Conservation (phyloP, 2,888 invertebrate species). For the Eupithecia dodoneata region DNA sequence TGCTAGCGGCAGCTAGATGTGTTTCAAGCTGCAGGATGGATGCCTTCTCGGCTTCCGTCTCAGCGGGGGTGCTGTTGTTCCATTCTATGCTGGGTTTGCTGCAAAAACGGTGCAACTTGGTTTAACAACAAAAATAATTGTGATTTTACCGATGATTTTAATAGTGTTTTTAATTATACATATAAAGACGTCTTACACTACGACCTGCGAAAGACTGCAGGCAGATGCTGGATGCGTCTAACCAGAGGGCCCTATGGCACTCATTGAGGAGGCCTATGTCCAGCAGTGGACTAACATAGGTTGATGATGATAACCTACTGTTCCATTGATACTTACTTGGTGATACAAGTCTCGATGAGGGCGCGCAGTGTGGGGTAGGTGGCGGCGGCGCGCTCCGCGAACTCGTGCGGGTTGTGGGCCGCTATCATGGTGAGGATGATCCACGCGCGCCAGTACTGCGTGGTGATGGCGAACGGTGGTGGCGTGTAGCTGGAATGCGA, state of each 20-base stretch:
- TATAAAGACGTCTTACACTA: too few relatives aligned
- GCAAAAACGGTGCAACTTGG: slow-evolving; percentile 7
- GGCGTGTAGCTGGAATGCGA: slow-evolving; percentile 86
- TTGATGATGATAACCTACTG: too few relatives aligned
- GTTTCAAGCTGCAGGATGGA: slow-evolving; percentile 90
- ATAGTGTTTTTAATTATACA: too few relatives aligned
- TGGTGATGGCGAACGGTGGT: slow-evolving; percentile 95
- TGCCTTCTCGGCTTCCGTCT: slow-evolving; percentile 72
- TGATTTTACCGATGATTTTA: too few relatives aligned
- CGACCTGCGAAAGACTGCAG: too few relatives aligned
- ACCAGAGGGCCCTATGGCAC: too few relatives aligned
- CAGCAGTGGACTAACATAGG: too few relatives aligned
- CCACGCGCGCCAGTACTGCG: slow-evolving; percentile 98
- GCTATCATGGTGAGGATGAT: slow-evolving; percentile 90
- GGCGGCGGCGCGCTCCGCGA: slow-evolving; percentile 94
- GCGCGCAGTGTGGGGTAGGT: slow-evolving; percentile 95
- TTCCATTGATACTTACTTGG: slow-evolving; percentile 85
- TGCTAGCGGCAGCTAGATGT: slow-evolving; percentile 95
- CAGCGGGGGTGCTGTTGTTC: slow-evolving; percentile 54
- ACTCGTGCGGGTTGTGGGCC: slow-evolving; percentile 95
- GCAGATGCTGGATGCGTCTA: too few relatives aligned
- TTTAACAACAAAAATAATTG: not conserved
- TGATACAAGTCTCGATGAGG: slow-evolving; percentile 98
- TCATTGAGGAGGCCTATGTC: too few relatives aligned
- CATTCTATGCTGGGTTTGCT: slow-evolving; percentile 79